Conservation (phyloP, 2,113 vertebrate species). For the Gallinago jamesoni region DNA sequence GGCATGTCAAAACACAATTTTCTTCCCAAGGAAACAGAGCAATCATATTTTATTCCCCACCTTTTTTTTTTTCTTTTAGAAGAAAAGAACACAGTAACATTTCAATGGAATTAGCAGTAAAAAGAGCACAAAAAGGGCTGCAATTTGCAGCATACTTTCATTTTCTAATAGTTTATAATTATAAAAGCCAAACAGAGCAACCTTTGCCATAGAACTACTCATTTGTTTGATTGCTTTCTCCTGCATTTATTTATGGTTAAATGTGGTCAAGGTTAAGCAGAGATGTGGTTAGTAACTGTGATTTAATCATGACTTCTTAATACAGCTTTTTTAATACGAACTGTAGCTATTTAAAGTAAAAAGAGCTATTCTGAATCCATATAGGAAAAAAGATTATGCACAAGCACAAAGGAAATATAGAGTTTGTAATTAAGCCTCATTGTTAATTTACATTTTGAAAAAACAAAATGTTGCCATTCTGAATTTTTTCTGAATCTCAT, state of each 20-base stretch:
- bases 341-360: not conserved
- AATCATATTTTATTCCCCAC: not conserved
- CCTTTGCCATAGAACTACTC: not conserved
- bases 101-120: not conserved
- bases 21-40: not conserved
- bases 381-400: not conserved
- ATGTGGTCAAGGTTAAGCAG: not conserved
- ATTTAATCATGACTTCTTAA: not conserved
- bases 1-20: not conserved
- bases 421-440: not conserved
- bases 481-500: not conserved
- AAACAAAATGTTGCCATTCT: slow-evolving; percentile 16
- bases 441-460: slow-evolving; percentile 3
- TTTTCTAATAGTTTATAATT: not conserved
- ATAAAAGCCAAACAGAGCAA: not conserved
- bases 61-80: not conserved
- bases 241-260: not conserved
- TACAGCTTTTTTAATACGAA: not conserved
- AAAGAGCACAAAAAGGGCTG: not conserved
- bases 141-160: not conserved
- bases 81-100: not conserved
- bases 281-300: not conserved
- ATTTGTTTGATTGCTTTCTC: not conserved
- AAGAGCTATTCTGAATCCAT: not conserved
- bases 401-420: not conserved